phyloP scores from a whole-genome alignment of 2,797 vertebrate species.

The Pempheris klunzingeri region DNA sequence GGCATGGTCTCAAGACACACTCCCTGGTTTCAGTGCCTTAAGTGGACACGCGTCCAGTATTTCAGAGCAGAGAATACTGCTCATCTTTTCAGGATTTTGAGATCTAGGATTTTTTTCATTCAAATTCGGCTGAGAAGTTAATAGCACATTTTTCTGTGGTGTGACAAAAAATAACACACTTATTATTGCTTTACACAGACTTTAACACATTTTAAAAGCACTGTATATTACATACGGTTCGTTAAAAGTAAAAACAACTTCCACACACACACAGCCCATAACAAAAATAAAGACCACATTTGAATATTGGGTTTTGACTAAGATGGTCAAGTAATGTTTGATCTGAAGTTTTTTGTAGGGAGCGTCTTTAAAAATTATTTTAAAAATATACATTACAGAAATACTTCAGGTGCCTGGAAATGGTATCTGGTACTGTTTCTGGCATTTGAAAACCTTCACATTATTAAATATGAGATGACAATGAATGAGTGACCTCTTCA shows the following conservation, averaged over 20 bases:
- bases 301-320: constrained; percentile 16
- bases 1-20: too few relatives aligned
- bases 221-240: not conserved
- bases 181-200: too few relatives aligned
- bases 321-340: not conserved
- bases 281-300: constrained; percentile 12
- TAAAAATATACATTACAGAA: not conserved
- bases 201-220: constrained; percentile 10
- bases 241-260: constrained; percentile 3
- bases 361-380: not conserved
- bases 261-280: not conserved
- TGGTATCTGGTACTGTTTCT: not conserved
- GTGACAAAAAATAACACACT: too few relatives aligned
- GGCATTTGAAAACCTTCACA: not conserved
- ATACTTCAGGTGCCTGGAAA: not conserved
- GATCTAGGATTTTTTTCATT: too few relatives aligned
- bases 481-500: not conserved
- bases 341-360: constrained; percentile 9
- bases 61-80: too few relatives aligned
- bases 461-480: not conserved
- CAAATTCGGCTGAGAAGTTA: too few relatives aligned
- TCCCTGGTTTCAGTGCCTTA: too few relatives aligned
- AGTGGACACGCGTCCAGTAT: too few relatives aligned
- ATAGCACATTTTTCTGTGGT: too few relatives aligned
- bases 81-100: too few relatives aligned